Conservation (phyloP, 2,797 vertebrate species). For the Halcyon leucocephala region DNA sequence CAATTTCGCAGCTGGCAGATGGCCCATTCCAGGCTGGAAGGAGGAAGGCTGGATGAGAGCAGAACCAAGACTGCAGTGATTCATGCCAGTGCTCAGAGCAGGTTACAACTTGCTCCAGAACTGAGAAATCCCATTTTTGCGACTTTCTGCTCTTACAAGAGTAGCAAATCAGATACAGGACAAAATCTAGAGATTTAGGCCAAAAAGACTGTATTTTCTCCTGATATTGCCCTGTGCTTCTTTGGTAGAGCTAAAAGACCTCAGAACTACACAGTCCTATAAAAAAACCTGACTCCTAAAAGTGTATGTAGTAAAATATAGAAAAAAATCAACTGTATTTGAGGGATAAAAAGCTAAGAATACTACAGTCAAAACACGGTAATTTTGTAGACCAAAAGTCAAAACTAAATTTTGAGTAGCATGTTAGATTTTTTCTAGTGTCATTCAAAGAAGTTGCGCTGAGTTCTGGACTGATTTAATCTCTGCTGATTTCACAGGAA, state of each 20-base stretch:
- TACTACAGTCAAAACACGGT: not conserved
- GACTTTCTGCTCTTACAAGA: not conserved
- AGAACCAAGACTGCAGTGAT: not conserved
- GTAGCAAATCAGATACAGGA: not conserved
- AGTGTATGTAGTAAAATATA: not conserved
- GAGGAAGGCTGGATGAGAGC: not conserved
- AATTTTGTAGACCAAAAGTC: not conserved
- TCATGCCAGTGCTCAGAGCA: not conserved
- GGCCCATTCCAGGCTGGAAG: not conserved
- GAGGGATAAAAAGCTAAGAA: not conserved
- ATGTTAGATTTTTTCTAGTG: rapidly evolving
- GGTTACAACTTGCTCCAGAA: not conserved
- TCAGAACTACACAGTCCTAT: not conserved
- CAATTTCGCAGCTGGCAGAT: not conserved
- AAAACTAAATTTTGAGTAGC: not conserved
- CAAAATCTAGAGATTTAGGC: not conserved
- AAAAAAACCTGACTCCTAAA: not conserved
- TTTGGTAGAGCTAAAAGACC: not conserved
- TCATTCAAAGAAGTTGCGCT: not conserved
- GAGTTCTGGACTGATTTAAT: not conserved
- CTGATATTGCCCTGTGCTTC: rapidly evolving
- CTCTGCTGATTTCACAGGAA: not conserved
- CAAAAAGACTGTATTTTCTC: not conserved
- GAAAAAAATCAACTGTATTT: not conserved
- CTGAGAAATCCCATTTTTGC: not conserved